Conservation (phyloP, 2,797 vertebrate genomes). For the Uromys caudimaculatus region DNA sequence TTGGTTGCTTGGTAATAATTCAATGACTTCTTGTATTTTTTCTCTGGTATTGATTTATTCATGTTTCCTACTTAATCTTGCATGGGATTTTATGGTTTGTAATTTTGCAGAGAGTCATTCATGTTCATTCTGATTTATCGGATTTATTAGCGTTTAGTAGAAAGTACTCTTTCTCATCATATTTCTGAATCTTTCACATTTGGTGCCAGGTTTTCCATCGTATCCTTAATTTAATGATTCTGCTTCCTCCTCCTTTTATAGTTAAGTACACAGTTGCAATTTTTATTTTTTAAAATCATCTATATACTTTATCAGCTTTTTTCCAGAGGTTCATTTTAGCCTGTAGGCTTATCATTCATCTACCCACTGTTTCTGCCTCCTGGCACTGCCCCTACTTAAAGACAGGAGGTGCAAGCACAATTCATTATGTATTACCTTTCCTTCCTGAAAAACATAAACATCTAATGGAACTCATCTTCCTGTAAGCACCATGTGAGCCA, state of each 20-base stretch:
- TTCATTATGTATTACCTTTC: slow-evolving; percentile 27
- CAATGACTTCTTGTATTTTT: slow-evolving; percentile 45
- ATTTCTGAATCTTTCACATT: slow-evolving; percentile 58
- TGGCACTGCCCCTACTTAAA: slow-evolving; percentile 46
- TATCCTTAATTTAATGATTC: slow-evolving; percentile 50
- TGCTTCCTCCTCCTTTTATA: neutral
- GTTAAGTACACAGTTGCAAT: slow-evolving; percentile 7
- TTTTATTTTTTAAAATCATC: neutral
- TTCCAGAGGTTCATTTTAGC: slow-evolving; percentile 19
- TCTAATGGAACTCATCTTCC: slow-evolving; percentile 12
- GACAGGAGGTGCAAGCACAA: neutral
- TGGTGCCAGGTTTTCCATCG: neutral
- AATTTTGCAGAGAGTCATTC: slow-evolving; percentile 38
- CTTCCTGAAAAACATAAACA: slow-evolving; percentile 52
- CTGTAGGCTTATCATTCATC: slow-evolving; percentile 32
- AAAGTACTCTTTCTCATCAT: slow-evolving; percentile 24
- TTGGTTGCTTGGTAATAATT: slow-evolving; percentile 8
- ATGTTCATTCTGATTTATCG: slow-evolving; percentile 40
- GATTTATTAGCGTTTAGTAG: slow-evolving; percentile 37
- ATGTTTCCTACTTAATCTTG: slow-evolving; percentile 53
- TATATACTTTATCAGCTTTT: slow-evolving; percentile 2
- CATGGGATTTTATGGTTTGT: slow-evolving; percentile 30
- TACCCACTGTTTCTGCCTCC: slow-evolving; percentile 30
- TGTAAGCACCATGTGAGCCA: neutral
- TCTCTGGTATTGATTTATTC: slow-evolving; percentile 34